These are phyloP conservation scores for Cyaniris semiargus DNA, from an alignment of 2,888 invertebrate species.

Conservation along the genomic window DNA sequence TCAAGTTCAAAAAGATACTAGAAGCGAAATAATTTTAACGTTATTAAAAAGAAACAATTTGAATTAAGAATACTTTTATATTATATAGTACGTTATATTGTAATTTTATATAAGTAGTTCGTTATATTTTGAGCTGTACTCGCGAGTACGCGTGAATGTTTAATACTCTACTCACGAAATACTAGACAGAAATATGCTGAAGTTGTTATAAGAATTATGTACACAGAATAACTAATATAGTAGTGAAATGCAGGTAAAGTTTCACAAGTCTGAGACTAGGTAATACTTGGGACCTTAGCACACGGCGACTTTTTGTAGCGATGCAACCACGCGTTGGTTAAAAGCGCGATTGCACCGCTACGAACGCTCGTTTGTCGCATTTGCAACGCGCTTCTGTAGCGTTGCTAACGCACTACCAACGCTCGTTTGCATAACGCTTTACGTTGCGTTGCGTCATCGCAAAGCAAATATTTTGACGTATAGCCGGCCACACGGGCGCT, in stretches of 20 bases:
- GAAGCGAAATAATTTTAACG: not conserved
- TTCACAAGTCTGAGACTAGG: not conserved
- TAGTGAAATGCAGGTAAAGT: not conserved
- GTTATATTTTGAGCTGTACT: not conserved
- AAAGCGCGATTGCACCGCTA: too few species aligned
- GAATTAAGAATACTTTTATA: not conserved
- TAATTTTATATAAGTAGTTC: not conserved
- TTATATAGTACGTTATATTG: not conserved
- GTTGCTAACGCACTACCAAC: too few species aligned
- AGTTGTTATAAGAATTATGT: not conserved
- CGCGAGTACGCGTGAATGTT: not conserved
- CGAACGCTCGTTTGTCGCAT: too few species aligned
- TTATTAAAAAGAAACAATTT: not conserved
- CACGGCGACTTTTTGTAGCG: too few species aligned
- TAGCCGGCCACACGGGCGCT: too few species aligned
- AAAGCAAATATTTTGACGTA: too few species aligned
- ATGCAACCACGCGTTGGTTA: too few species aligned
- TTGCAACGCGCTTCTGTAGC: too few species aligned
- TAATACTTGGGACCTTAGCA: not conserved
- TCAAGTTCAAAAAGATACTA: not conserved
- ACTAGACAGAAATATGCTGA: not conserved
- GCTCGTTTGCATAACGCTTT: too few species aligned
- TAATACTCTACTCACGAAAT: not conserved
- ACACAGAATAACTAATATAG: constrained; percentile 6
- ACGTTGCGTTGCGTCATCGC: too few species aligned